Base-by-base conservation (phyloP, 2,113 vertebrate genomes). In the Trinectes maculatus region DNA sequence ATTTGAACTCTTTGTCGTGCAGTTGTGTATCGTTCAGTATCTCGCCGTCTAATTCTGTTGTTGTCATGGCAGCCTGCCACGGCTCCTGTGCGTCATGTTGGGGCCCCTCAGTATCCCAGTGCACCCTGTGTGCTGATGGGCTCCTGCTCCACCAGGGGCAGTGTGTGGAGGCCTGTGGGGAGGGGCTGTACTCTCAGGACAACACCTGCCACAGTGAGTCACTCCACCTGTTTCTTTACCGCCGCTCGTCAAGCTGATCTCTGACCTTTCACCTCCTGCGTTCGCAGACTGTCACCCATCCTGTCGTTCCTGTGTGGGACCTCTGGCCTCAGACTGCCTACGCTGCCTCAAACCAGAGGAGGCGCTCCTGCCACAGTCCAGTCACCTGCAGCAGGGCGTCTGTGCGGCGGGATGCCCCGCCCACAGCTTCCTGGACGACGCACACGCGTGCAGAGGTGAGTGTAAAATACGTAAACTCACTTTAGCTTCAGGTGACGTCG, bases 131-230 rank as follows among this genome's bases (percentile, higher is more conserved):
- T 60, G n/a, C 74, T 19, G 60, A 13, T 1, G 88, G 87, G 10
- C 85, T 85, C n/a, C 83, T 80, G 0, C 53, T 98, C n/a, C 92
- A 1, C 54, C 86, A 85, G 57, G 94, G 94, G 34, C 94, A 90
- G 80, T 98, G 97, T 81, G 89, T 97, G 82, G 76, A 87, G 34
- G 43, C 3, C 72, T 99, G 98, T 10, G 96, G 94, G 67, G 92
- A 95, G 22, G 95, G 94, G 0, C 93, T 96, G 68, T 98, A 94
- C 82, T 68, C 89, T 24, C 90, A 93, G 44, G 90, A 72, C 0
- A 29, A 76, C 2, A 0, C 87, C 87, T 99, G 98, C 87, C 93
- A 87, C 85, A 95, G 98, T 98, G 91, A 88, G 85, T n/a, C 3
- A 0, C 18, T 29, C 15, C 2, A 1, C 3, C 6, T 13, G 6